Evolutionary conservation across 2,113 vertebrate species (phyloP).

Genomic region (Emydura subglobosa): DNA sequence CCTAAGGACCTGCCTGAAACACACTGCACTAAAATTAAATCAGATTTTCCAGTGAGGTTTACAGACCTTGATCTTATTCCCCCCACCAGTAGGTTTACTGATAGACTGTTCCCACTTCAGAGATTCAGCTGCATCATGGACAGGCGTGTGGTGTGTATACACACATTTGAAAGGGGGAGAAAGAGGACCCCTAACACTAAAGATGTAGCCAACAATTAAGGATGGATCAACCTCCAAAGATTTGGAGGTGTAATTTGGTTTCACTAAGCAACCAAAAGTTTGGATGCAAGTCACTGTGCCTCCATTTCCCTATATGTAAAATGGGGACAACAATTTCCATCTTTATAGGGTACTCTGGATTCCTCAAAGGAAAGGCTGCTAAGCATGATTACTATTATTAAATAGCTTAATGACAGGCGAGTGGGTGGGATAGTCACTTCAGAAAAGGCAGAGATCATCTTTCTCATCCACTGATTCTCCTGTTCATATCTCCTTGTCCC

Average conservation of each 20-base stretch:
- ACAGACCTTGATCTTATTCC: constrained; percentile 26
- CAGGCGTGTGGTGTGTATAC: background rate
- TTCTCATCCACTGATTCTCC: background rate
- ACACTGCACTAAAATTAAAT: constrained; percentile 71
- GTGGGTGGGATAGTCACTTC: background rate
- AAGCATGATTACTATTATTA: background rate
- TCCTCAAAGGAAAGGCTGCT: fast-evolving
- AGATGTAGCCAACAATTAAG: background rate
- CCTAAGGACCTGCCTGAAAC: constrained; percentile 57
- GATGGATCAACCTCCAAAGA: background rate
- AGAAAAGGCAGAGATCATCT: background rate
- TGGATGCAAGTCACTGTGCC: background rate
- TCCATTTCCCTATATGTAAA: background rate
- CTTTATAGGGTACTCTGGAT: background rate
- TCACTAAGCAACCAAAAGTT: background rate
- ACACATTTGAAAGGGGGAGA: background rate
- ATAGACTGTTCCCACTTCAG: constrained; percentile 31
- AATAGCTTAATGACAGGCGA: background rate
- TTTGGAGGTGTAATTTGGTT: background rate
- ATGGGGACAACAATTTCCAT: background rate
- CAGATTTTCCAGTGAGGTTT: constrained; percentile 52
- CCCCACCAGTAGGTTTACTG: background rate
- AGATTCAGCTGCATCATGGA: background rate
- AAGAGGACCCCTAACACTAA: background rate
- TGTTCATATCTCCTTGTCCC: background rate